Conservation (phyloP, 2,113 vertebrate genomes). For the Potamarius usumacintae region DNA sequence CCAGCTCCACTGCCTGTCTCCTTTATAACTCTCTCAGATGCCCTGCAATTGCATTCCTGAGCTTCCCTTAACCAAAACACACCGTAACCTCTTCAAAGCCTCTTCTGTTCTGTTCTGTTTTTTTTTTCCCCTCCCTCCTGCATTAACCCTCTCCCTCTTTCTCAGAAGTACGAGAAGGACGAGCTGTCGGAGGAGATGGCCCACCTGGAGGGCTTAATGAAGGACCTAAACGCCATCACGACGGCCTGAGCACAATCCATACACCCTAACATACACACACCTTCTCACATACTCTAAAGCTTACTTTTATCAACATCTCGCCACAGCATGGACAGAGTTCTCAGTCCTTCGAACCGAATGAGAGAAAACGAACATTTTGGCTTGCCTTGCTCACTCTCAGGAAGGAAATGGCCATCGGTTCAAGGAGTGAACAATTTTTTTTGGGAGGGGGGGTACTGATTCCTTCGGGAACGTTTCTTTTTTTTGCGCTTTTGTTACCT, state of each 20-base stretch:
- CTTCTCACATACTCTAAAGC: conserved; percentile 17
- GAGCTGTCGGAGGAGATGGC: conserved; percentile 99
- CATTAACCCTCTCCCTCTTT: conserved; percentile 76
- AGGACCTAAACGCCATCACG: conserved; percentile 99
- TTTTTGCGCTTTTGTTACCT: conserved; percentile 63
- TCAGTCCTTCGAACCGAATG: conserved; percentile 50
- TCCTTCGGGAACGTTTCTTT: conserved; percentile 67
- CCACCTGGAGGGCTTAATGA: conserved; percentile 99
- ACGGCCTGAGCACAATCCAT: conserved; percentile 79
- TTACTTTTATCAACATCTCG: conserved; percentile 29
- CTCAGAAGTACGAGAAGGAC: conserved; percentile 92
- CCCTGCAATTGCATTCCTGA: background rate
- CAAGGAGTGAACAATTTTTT: conserved; percentile 66
- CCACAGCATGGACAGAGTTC: conserved; percentile 48
- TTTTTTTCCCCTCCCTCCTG: conserved; percentile 51
- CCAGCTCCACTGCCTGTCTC: conserved; percentile 62
- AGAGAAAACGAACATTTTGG: conserved; percentile 54
- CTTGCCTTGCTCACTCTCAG: conserved; percentile 75
- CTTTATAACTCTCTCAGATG: background rate
- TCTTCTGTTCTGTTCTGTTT: conserved; percentile 53
- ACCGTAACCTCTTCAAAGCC: conserved; percentile 56
- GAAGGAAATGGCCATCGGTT: conserved; percentile 73
- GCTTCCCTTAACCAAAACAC: background rate
- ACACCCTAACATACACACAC: conserved; percentile 43
- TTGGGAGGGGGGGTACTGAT: conserved; percentile 63